Evolutionary conservation across 1,140 invertebrate genomes (phyloP), one percentile per base, ranked within the genome.

Genomic region (Adelges cooleyi): DNA sequence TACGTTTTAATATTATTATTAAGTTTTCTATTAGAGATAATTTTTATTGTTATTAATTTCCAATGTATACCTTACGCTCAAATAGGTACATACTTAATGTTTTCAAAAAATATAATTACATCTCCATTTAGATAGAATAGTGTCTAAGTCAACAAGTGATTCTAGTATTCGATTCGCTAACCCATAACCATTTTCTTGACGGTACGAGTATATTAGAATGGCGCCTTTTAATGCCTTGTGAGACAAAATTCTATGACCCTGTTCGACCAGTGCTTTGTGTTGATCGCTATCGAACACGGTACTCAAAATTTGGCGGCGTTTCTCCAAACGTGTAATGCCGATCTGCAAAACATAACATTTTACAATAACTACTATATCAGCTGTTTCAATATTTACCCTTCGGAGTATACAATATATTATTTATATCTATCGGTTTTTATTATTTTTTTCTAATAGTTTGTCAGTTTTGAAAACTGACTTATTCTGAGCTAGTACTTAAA

Each of bases 91-190:
- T n/a, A 40, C 9, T n/a, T 40, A 40, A 40, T n/a, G n/a, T n/a
- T 20, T 33, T 22, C n/a, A 25, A 22, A 22, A 5, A 33, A 65
- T 10, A 27, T 42, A 81, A 87, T 87, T 82, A 98, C 95, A 98
- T 78, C 96, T 82, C 96, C 96, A 99, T 77, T 98, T 98, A n/a
- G 94, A 98, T 68, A 99, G 91, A 51, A 97, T 79, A 1, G 93
- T 92, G 78, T 99, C 96, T 33, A 99, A 95, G 74, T 99, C 95
- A 90, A 97, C 97, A 1, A 99, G 81, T 4, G 92, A 79, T 0
- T 85, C 90, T 1, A 99, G 79, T 52, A 99, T 82, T 75, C 97
- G 94, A 79, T 95, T 93, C 0, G 95, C 94, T 74, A 97, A 92
- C 70, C 91, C 94, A 77, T 98, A 99, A 22, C 94, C 80, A 0